phyloP scores from a whole-genome alignment of 2,888 invertebrate species.

The Congeria kusceri region DNA sequence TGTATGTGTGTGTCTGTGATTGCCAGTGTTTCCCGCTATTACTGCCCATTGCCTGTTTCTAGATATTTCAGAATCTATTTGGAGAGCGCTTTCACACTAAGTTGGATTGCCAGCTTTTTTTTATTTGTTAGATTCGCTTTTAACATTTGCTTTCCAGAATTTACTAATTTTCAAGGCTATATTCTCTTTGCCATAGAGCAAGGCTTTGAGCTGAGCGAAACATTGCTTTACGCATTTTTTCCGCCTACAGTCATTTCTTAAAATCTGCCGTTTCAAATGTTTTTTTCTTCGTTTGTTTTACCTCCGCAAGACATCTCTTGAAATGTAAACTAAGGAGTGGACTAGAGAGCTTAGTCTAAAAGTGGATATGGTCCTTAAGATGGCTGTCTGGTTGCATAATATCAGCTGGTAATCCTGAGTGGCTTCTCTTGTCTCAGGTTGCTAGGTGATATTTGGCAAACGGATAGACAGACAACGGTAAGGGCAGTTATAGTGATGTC shows the following conservation, averaged over 20 bases:
- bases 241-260: slow-evolving; percentile 27
- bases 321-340: slow-evolving; percentile 1
- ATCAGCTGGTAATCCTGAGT: slow-evolving; percentile 98
- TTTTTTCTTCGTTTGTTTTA: slow-evolving; percentile 19
- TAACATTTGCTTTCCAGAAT: background rate
- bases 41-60: slow-evolving; percentile 60
- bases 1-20: slow-evolving; percentile 22
- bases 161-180: slow-evolving; percentile 9
- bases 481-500: slow-evolving; percentile 65
- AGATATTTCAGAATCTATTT: slow-evolving; percentile 24
- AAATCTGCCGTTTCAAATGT: background rate
- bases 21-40: slow-evolving; percentile 54
- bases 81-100: slow-evolving; percentile 29
- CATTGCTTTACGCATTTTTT: slow-evolving; percentile 44
- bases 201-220: slow-evolving; percentile 56
- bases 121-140: slow-evolving; percentile 46
- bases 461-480: slow-evolving; percentile 60
- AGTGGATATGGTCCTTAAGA: background rate
- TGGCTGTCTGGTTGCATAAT: slow-evolving; percentile 89
- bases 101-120: slow-evolving; percentile 43
- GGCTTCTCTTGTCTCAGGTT: slow-evolving; percentile 77
- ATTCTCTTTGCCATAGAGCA: slow-evolving; percentile 60
- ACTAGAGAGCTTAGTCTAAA: background rate
- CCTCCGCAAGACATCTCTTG: background rate
- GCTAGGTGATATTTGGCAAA: slow-evolving; percentile 82